A percentile compares a stretch with the other conserved stretches of the same genome.
Evolutionary conservation across 1,140 invertebrate genomes (phyloP).

Genomic region (Pseudomyrmex cubaensis): DNA sequence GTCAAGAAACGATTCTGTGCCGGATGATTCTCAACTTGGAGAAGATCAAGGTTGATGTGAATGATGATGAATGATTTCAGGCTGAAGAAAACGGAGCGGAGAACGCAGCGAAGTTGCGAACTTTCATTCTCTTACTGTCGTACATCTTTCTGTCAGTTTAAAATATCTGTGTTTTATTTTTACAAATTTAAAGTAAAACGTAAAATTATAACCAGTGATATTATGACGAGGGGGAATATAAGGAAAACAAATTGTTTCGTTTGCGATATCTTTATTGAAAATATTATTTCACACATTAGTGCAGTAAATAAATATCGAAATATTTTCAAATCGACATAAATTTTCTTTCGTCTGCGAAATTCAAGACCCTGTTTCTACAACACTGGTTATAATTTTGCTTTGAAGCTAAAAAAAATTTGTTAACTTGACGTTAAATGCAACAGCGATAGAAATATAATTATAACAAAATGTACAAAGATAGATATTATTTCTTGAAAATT

Average conservation of each 20-base stretch:
- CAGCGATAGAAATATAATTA: neutral
- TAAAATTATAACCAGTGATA: conserved; percentile 48
- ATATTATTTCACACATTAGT: conserved; percentile 36
- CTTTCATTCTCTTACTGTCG: no score
- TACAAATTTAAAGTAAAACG: neutral
- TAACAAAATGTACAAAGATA: no score
- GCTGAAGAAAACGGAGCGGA: neutral
- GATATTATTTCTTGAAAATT: neutral
- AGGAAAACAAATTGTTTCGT: conserved; percentile 23
- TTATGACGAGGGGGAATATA: conserved; percentile 3
- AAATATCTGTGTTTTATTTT: neutral
- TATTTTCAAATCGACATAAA: neutral
- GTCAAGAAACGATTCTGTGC: neutral
- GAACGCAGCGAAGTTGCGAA: conserved; percentile 6
- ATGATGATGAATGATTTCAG: conserved; percentile 23
- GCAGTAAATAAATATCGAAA: neutral
- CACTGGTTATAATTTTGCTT: conserved; percentile 52
- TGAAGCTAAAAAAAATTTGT: conserved; percentile 3
- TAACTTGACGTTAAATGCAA: conserved; percentile 22
- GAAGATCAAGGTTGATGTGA: neutral
- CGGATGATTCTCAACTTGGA: conserved; percentile 26
- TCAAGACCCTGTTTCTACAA: neutral
- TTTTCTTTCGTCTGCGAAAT: conserved; percentile 20
- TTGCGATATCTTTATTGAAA: conserved; percentile 36
- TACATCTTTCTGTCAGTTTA: no score